phyloP scores from a whole-genome alignment of 2,113 vertebrate species.

The Phoxinus phoxinus region DNA sequence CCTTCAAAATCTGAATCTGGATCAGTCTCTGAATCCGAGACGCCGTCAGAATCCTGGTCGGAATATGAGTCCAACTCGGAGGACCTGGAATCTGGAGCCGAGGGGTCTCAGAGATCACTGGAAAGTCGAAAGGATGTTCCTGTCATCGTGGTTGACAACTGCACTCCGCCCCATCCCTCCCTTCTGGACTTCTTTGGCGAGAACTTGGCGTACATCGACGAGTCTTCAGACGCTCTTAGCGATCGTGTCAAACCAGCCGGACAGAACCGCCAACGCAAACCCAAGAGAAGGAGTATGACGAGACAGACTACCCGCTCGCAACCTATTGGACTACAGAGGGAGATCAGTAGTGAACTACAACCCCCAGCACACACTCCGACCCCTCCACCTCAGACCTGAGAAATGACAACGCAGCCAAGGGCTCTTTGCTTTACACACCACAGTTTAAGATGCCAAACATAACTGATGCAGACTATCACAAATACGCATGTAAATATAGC shows the following conservation, averaged over 20 bases:
- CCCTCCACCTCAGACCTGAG: conserved; percentile 69
- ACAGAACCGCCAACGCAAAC: conserved; percentile 61
- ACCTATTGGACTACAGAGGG: conserved; percentile 53
- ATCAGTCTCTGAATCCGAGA: conserved; percentile 50
- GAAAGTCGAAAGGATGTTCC: conserved; percentile 38
- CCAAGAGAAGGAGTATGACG: conserved; percentile 70
- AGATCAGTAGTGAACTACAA: conserved; percentile 64
- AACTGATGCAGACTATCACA: not conserved
- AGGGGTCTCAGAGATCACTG: conserved; percentile 26
- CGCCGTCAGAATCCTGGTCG: conserved; percentile 54
- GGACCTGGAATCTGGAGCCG: conserved; percentile 38
- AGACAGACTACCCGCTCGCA: conserved; percentile 63
- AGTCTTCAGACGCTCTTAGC: conserved; percentile 87
- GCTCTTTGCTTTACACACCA: not conserved
- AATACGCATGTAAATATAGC: not conserved
- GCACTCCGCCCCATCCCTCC: conserved; percentile 48
- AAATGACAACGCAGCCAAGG: not conserved
- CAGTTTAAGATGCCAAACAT: not conserved
- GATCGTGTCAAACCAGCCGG: conserved; percentile 66
- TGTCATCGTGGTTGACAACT: conserved; percentile 5
- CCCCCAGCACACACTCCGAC: conserved; percentile 75
- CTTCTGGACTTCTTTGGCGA: conserved; percentile 84
- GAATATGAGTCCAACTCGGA: conserved; percentile 56
- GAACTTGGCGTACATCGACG: conserved; percentile 89
- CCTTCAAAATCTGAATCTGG: conserved; percentile 65